Evolutionary conservation across 1,140 invertebrate genomes (phyloP).

Genomic region (Metopolophium dirhodum): DNA sequence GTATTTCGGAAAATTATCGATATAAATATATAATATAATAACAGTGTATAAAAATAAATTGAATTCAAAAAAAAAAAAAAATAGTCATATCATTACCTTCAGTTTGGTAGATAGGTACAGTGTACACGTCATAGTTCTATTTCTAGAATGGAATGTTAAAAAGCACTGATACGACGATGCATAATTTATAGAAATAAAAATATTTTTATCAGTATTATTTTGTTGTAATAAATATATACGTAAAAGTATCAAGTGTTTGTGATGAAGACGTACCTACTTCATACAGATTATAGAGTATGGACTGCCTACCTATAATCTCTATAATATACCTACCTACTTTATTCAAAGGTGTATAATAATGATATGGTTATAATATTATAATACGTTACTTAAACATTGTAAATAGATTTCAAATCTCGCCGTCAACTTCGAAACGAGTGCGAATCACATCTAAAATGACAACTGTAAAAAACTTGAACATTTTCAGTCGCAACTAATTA

Average conservation of each 20-base stretch:
- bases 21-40: not conserved
- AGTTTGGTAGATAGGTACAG: not conserved
- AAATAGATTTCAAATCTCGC: not conserved
- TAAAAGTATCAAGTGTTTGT: not conserved
- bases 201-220: slow-evolving; percentile 9
- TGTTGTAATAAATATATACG: not conserved
- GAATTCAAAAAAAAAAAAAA: not conserved
- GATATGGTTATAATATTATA: not conserved
- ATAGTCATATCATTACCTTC: not conserved
- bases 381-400: not conserved
- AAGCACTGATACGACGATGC: not conserved
- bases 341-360: not conserved
- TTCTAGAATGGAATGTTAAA: not conserved
- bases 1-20: not conserved
- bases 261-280: not conserved
- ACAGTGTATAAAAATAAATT: not conserved
- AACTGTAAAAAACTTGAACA: not conserved
- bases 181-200: not conserved
- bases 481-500: not conserved
- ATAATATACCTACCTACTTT: not conserved
- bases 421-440: not conserved
- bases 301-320: not conserved
- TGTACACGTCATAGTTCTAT: not conserved
- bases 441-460: not conserved
- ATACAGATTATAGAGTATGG: not conserved